phyloP scores from a whole-genome alignment of 1,140 invertebrate genomes.

The Rhyacophila brunnea region DNA sequence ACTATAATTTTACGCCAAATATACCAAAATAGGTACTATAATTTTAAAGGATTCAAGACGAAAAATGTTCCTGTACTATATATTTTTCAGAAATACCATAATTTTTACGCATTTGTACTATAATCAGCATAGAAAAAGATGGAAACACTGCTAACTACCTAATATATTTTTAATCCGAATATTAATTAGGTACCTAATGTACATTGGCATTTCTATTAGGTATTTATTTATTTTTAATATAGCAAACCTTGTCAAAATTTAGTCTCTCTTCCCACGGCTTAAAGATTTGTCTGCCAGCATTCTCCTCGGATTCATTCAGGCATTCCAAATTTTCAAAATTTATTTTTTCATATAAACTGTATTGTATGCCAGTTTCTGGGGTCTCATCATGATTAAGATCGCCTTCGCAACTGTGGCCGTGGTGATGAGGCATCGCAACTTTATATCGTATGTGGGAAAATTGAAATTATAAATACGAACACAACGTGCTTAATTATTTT shows the following conservation, averaged over 20 bases:
- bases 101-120: too few species aligned
- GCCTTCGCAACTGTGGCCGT: conserved; percentile 38
- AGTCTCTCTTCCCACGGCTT: conserved; percentile 89
- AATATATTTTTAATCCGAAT: too few species aligned
- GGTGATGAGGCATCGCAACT: conserved; percentile 36
- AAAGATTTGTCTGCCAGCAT: conserved; percentile 84
- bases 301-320: conserved; percentile 84
- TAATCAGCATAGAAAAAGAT: too few species aligned
- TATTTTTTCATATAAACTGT: conserved; percentile 88
- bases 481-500: neutral
- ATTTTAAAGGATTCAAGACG: too few species aligned
- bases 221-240: too few species aligned
- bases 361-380: conserved; percentile 78
- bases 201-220: too few species aligned
- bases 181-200: too few species aligned
- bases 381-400: conserved; percentile 60
- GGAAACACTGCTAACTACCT: too few species aligned
- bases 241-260: conserved; percentile 73
- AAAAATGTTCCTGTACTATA: too few species aligned
- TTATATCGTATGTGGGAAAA: neutral
- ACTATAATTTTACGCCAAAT: too few species aligned
- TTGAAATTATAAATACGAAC: neutral
- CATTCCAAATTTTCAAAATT: conserved; percentile 86
- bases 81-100: too few species aligned
- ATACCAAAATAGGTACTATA: too few species aligned